Evolutionary conservation across 2,113 vertebrate genomes (phyloP).

Genomic region (Oryzias curvinotus): DNA sequence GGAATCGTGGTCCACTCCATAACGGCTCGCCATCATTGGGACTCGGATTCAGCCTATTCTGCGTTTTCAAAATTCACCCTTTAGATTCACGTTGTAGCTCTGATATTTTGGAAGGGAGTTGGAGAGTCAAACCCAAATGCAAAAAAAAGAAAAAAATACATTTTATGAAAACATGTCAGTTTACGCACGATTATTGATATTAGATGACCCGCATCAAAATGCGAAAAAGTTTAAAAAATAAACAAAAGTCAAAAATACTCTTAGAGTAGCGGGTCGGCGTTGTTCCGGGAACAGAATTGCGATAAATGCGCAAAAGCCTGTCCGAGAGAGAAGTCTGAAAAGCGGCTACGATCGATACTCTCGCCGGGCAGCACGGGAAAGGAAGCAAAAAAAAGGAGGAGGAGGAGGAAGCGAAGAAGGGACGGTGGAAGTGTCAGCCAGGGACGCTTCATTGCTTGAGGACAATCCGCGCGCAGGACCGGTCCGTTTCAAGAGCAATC

Average conservation of each 20-base stretch:
- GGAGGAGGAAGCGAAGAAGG: slow-evolving; percentile 45
- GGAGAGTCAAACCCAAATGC: too few species aligned
- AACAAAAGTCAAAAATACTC: background rate
- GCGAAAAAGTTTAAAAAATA: background rate
- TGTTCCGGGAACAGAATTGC: background rate
- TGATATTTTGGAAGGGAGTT: too few species aligned
- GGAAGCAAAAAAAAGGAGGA: background rate
- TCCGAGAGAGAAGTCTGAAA: background rate
- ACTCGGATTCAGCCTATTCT: too few species aligned
- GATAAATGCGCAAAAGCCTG: background rate
- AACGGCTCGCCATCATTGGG: slow-evolving; percentile 15
- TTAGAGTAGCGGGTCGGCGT: background rate
- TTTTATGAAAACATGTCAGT: background rate
- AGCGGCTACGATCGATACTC: slow-evolving; percentile 12
- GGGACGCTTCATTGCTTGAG: slow-evolving; percentile 77
- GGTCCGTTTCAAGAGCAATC: slow-evolving; percentile 87
- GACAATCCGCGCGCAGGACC: slow-evolving; percentile 80
- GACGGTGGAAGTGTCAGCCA: slow-evolving; percentile 78
- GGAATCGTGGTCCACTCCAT: slow-evolving; percentile 13
- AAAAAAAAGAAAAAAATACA: background rate
- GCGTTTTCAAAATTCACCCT: too few species aligned
- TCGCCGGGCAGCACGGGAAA: background rate
- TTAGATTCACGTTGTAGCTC: too few species aligned
- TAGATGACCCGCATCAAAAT: background rate
- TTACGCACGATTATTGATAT: background rate